Evolutionary conservation across 53 echinoderm and acorn worm genomes (phyloP), one percentile per base, ranked within the genome.

Genomic region (Echinometra lucunter): DNA sequence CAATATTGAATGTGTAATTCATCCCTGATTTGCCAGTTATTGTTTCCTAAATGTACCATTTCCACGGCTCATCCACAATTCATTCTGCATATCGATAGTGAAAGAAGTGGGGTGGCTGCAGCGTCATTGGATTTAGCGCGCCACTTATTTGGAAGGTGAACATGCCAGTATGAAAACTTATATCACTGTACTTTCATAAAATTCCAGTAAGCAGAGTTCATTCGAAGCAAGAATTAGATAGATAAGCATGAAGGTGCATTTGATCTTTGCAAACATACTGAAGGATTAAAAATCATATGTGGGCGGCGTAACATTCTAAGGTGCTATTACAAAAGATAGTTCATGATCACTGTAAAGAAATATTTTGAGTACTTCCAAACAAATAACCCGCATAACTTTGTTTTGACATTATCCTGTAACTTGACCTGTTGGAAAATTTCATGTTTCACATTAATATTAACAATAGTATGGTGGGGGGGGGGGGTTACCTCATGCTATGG

Each of bases 1-100:
- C 85, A 85, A 85, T 47, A 13, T 85, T 27, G 30, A 49, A 47
- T 30, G 23, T 85, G 9, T 5, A 85, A 28, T 45, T 85, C 85
- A 85, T 85, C 85, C 53, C 30, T 85, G 85, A 85, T 85, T 85
- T 47, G 85, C 3, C 44, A 4, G 47, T 47, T 28, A 85, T 85
- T 85, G 85, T 85, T 5, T n/a, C 47, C 49, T 11, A n/a, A 85
- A 85, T 85, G 85, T 85, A n/a, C 85, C 1, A 85, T 85, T 83
- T 85, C 85, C 85, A 85, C 85, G 85, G 85, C 53, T 85, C 85
- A 85, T 85, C 85, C 85, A 7, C 45, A 85, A 85, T 2, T 49
- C 45, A 30, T n/a, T 78, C 35, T 38, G 78, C 35, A 78, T 42
- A 42, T 42, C 38, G 1, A 40, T 17, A 6, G 38, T 42, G 38